Conservation (phyloP, 2,113 vertebrate species). For the Ranitomeya imitator region DNA sequence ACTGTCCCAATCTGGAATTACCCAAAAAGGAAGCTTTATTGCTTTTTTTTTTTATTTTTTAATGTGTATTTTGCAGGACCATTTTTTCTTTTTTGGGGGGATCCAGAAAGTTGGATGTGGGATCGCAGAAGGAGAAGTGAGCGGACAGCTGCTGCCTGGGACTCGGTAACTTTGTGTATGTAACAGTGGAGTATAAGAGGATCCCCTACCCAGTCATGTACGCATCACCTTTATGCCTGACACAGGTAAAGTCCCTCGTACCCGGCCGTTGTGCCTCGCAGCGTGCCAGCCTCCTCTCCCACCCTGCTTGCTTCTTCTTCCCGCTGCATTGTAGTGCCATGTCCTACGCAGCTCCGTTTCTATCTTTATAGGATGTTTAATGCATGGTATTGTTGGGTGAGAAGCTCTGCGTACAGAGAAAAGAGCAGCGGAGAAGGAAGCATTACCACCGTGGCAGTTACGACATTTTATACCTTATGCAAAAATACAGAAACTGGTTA, state of each 20-base stretch:
- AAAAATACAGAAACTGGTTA: not conserved
- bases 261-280: not conserved
- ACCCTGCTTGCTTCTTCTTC: not conserved
- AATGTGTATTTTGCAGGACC: slow-evolving; percentile 47
- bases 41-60: slow-evolving; percentile 14
- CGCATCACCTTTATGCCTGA: slow-evolving; percentile 56
- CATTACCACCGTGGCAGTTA: not conserved
- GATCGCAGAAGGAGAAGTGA: slow-evolving; percentile 22
- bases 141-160: slow-evolving; percentile 29
- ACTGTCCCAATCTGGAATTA: slow-evolving; percentile 34
- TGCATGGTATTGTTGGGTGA: not conserved
- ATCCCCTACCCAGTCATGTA: slow-evolving; percentile 46
- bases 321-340: not conserved
- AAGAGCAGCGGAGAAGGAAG: not conserved
- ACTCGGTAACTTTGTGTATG: slow-evolving; percentile 53
- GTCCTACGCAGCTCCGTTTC: not conserved
- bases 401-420: not conserved
- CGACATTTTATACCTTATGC: not conserved
- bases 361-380: not conserved
- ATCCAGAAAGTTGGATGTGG: slow-evolving; percentile 51
- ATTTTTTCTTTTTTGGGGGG: slow-evolving; percentile 38
- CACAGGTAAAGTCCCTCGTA: slow-evolving; percentile 49
- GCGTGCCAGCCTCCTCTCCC: not conserved
- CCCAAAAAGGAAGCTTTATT: slow-evolving; percentile 12
- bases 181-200: slow-evolving; percentile 46